These are phyloP conservation scores for Eidolon helvum DNA, from an alignment of 2,113 vertebrate species.

Conservation along the genomic window DNA sequence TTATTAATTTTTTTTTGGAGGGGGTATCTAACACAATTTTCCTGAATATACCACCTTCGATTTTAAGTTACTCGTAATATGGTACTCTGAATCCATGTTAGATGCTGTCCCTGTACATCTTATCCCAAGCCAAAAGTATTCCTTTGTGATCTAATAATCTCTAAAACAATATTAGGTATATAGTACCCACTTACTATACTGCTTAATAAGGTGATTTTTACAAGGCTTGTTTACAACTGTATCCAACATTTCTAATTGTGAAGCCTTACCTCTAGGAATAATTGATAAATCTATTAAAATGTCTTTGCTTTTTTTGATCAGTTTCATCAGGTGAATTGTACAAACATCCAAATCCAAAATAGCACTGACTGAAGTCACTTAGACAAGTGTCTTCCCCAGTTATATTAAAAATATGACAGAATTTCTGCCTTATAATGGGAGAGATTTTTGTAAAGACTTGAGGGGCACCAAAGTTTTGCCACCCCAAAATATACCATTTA, in stretches of 20 bases:
- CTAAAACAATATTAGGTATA: neutral
- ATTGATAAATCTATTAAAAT: conserved; percentile 13
- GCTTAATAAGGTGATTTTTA: conserved; percentile 18
- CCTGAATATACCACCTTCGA: neutral
- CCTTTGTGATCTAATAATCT: conserved; percentile 8
- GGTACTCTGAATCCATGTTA: neutral
- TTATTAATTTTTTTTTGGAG: neutral
- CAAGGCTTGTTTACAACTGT: conserved; percentile 36
- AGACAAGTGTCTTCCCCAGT: neutral
- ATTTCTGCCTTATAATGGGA: neutral
- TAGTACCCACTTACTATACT: neutral
- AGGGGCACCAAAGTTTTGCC: neutral
- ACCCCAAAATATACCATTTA: neutral
- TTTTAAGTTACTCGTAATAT: neutral
- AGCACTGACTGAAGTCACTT: conserved; percentile 11
- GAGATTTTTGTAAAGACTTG: neutral
- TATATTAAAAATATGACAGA: conserved; percentile 37
- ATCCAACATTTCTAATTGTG: neutral
- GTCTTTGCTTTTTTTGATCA: neutral
- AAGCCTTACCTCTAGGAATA: neutral
- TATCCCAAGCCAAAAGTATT: conserved; percentile 7
- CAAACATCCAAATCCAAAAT: conserved; percentile 42
- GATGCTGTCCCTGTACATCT: neutral
- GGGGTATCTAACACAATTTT: neutral
- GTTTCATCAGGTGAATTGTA: conserved; percentile 48